Evolutionary conservation across 2,113 vertebrate genomes (phyloP).

Genomic region (Xiphophorus maculatus): DNA sequence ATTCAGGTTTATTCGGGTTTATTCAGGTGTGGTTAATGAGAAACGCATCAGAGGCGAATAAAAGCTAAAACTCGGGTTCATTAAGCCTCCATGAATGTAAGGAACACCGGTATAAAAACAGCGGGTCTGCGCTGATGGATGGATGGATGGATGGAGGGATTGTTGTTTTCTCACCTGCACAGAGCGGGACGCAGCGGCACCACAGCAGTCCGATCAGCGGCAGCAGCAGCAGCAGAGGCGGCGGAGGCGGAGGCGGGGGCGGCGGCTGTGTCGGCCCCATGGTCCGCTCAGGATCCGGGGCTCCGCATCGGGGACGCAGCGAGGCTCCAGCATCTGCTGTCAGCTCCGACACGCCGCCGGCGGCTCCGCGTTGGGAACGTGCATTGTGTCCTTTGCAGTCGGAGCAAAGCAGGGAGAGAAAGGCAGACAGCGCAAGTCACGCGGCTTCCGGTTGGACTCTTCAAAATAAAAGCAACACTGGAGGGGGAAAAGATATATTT

Average conservation of each 20-base stretch:
- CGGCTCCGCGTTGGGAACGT: not conserved
- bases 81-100: not conserved
- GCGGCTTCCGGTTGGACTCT: not conserved
- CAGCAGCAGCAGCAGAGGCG: slow-evolving; percentile 47
- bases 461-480: slow-evolving; percentile 45
- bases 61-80: not conserved
- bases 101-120: not conserved
- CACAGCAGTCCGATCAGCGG: slow-evolving; percentile 60
- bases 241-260: slow-evolving; percentile 48
- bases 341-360: slow-evolving; percentile 12
- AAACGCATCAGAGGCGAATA: not conserved
- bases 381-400: slow-evolving; percentile 53
- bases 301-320: slow-evolving; percentile 29
- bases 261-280: slow-evolving; percentile 54
- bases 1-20: not conserved
- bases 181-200: slow-evolving; percentile 50
- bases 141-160: not conserved
- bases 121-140: not conserved
- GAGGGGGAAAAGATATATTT: rapidly evolving
- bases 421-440: not conserved
- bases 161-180: slow-evolving; percentile 69
- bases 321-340: slow-evolving; percentile 22
- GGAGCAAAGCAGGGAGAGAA: slow-evolving; percentile 19
- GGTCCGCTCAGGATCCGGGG: slow-evolving; percentile 33
- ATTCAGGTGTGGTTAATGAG: slow-evolving; percentile 21